Evolutionary conservation across 2,113 vertebrate genomes (phyloP).

Genomic region (Toxotes jaculatrix): DNA sequence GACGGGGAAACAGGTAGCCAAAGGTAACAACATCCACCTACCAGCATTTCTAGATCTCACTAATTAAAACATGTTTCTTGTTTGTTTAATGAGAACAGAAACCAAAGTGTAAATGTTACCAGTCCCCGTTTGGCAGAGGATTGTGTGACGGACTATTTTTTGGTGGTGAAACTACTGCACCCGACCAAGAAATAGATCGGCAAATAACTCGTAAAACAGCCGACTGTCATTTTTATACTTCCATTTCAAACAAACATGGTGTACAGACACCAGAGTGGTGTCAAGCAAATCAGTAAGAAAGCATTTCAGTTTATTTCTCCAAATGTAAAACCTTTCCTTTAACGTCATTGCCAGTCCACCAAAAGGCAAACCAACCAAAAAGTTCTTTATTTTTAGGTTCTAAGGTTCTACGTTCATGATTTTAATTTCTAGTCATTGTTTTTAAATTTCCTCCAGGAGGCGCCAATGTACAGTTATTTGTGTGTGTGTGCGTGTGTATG

Average conservation of each 20-base stretch:
- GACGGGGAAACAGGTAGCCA: too few species aligned
- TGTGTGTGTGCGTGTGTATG: not conserved
- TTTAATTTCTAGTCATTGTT: constrained; percentile 89
- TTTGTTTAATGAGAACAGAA: not conserved
- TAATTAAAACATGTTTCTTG: not conserved
- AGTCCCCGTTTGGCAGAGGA: not conserved
- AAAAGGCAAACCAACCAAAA: constrained; percentile 62
- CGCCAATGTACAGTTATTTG: constrained; percentile 80
- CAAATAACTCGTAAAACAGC: not conserved
- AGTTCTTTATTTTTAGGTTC: constrained; percentile 89
- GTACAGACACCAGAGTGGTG: not conserved
- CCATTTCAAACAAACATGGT: not conserved
- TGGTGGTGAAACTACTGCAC: not conserved
- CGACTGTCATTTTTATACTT: not conserved
- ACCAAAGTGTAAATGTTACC: not conserved
- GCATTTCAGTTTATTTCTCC: not conserved
- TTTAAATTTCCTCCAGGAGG: constrained; percentile 79
- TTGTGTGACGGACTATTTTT: not conserved
- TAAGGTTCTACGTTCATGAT: constrained; percentile 86
- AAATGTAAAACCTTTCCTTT: not conserved
- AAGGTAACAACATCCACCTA: not conserved
- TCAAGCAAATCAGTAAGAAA: not conserved
- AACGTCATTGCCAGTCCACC: not conserved
- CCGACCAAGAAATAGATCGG: not conserved
- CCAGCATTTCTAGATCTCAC: too few species aligned